A percentile compares a stretch with the other conserved stretches of the same genome.
Evolutionary conservation across 2,888 invertebrate genomes (phyloP).

Genomic region (Cephus pygmeus): DNA sequence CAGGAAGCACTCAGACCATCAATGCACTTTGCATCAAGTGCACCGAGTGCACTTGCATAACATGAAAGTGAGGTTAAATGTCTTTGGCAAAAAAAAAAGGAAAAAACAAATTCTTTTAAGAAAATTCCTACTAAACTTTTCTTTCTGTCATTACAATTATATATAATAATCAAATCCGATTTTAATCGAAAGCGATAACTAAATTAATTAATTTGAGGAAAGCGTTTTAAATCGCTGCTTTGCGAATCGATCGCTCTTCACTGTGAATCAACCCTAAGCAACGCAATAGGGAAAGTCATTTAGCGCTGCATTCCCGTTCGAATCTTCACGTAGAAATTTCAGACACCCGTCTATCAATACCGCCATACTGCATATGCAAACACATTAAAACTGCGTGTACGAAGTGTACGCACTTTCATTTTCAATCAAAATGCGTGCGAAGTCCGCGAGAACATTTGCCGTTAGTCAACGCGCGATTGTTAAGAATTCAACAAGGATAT

Average conservation of each 20-base stretch:
- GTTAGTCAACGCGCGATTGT: background rate
- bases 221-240: background rate
- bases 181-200: background rate
- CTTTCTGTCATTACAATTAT: background rate
- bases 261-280: background rate
- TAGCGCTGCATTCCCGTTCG: background rate
- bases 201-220: background rate
- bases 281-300: background rate
- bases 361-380: background rate
- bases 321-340: background rate
- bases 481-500: background rate
- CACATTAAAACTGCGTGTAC: background rate
- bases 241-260: background rate
- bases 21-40: background rate
- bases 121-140: too few species aligned
- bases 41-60: slow-evolving; percentile 22
- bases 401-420: background rate
- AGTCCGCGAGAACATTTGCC: background rate
- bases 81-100: slow-evolving; percentile 24
- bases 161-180: background rate
- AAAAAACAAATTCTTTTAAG: background rate
- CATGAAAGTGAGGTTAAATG: slow-evolving; percentile 35
- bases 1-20: background rate
- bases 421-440: background rate
- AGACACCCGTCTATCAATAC: background rate